Conservation (phyloP, 2,797 vertebrate genomes). For the Alauda arvensis region DNA sequence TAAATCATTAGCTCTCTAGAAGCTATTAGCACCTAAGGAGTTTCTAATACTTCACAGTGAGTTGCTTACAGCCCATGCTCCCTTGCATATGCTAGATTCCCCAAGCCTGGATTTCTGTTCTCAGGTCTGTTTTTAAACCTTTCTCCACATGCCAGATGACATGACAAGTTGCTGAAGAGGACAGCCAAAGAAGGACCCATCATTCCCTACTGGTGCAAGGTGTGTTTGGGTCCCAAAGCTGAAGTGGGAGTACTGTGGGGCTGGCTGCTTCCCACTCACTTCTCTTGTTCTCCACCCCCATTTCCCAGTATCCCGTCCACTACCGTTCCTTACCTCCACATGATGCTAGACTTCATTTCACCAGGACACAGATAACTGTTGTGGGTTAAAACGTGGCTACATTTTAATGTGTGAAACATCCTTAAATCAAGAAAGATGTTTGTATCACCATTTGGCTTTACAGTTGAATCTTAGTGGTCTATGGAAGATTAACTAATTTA, state of each 20-base stretch:
- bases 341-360: neutral
- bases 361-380: neutral
- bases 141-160: neutral
- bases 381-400: neutral
- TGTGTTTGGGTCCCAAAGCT: neutral
- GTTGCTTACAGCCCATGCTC: neutral
- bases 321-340: neutral
- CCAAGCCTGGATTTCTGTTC: neutral
- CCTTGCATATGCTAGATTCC: neutral
- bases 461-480: neutral
- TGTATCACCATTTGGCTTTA: neutral
- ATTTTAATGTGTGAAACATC: neutral
- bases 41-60: neutral
- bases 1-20: neutral
- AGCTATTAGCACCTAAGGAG: neutral
- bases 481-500: neutral
- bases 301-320: neutral
- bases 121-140: neutral
- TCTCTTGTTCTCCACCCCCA: neutral
- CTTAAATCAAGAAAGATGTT: neutral
- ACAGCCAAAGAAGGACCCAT: neutral
- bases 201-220: neutral
- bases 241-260: accelerated
- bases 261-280: neutral
- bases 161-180: neutral